These are phyloP conservation scores for Trichogramma evanescens DNA, from an alignment of 2,888 invertebrate species.

Conservation along the genomic window DNA sequence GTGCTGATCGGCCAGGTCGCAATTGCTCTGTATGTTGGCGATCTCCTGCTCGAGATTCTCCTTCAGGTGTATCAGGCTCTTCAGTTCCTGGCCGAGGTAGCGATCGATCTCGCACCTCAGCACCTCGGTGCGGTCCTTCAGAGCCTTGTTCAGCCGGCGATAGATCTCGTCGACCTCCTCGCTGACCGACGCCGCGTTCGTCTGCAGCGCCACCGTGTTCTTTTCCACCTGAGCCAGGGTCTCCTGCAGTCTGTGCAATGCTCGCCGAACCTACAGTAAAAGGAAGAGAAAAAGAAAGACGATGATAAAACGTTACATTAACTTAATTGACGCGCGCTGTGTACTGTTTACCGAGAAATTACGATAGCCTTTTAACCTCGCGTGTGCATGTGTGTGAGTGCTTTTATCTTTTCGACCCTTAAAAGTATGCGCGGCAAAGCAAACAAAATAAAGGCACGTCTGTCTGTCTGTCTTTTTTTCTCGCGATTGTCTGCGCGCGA, in stretches of 20 bases:
- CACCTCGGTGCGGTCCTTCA: conserved; percentile 84
- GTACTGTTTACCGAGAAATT: too few species aligned
- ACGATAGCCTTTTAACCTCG: too few species aligned
- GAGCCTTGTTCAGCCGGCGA: conserved; percentile 75
- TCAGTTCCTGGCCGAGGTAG: conserved; percentile 80
- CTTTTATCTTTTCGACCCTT: too few species aligned
- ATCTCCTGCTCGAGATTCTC: conserved; percentile 93
- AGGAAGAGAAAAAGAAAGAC: too few species aligned
- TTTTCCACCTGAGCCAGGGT: conserved; percentile 78
- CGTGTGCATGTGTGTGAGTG: too few species aligned
- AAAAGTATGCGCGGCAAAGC: too few species aligned
- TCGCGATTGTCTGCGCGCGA: too few species aligned
- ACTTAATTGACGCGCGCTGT: too few species aligned
- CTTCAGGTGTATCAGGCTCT: conserved; percentile 78
- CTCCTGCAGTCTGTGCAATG: conserved; percentile 82
- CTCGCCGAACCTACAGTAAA: conserved; percentile 60
- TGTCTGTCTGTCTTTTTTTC: too few species aligned
- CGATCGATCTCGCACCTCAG: conserved; percentile 85
- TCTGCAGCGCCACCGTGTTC: conserved; percentile 78
- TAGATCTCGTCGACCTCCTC: conserved; percentile 93
- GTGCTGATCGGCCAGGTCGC: conserved; percentile 91
- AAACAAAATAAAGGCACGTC: too few species aligned
- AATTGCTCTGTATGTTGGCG: conserved; percentile 91
- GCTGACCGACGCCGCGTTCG: conserved; percentile 81
- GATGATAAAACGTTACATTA: too few species aligned